Percentiles rank a stretch among this genome's conserved stretches.
These are phyloP conservation scores for Oedothorax gibbosus DNA, from an alignment of 1,140 invertebrate species.

Conservation along the genomic window DNA sequence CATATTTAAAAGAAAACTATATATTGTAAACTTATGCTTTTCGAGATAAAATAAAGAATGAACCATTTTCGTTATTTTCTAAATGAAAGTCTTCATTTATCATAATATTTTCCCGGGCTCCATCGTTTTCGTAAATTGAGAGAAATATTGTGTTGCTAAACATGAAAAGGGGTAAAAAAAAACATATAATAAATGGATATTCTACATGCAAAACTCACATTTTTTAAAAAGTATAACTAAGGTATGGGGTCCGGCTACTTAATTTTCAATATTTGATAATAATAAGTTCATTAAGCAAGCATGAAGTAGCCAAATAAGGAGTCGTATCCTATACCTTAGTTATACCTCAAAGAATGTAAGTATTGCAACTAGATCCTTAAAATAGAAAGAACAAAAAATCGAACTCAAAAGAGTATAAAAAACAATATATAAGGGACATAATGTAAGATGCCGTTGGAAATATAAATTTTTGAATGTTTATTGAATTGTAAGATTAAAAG, in stretches of 20 bases:
- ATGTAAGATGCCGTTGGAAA: no score
- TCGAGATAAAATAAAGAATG: neutral
- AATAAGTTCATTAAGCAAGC: no score
- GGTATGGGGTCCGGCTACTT: neutral
- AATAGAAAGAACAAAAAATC: no score
- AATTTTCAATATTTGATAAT: no score
- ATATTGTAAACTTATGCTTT: neutral
- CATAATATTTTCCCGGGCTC: conserved; percentile 31
- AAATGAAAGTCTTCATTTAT: conserved; percentile 55
- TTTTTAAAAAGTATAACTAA: neutral
- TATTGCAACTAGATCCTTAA: no score
- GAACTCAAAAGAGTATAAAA: no score
- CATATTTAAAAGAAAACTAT: neutral
- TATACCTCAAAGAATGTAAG: no score
- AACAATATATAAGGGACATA: no score
- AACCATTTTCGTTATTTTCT: conserved; percentile 24
- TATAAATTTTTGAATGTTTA: no score
- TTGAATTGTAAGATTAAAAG: no score
- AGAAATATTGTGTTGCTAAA: conserved; percentile 50
- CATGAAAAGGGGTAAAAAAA: conserved; percentile 38
- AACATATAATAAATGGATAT: conserved; percentile 24
- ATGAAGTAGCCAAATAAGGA: no score
- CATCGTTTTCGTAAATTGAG: conserved; percentile 40
- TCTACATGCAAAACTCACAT: neutral
- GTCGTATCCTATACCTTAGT: no score